Conservation (phyloP, 64 coral and sea anemone genomes). For the Anthopleura sola region DNA sequence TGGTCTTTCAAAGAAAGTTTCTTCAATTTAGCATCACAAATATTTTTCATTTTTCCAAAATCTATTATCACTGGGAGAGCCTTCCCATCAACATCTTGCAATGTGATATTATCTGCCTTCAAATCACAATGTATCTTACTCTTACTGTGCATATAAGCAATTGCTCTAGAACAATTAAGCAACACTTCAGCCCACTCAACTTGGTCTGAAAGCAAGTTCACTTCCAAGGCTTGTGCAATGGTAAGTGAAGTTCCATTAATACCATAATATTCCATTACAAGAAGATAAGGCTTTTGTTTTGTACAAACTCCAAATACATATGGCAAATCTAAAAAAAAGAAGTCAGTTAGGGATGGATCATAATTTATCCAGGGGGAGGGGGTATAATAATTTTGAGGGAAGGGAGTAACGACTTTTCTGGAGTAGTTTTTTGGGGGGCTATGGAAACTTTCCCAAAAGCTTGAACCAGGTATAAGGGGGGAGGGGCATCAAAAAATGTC, state of each 20-base stretch:
- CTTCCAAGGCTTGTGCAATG: not conserved
- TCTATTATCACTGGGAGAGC: not conserved
- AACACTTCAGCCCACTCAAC: constrained; percentile 4
- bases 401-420: too few species aligned
- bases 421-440: too few species aligned
- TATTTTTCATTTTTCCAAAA: constrained; percentile 27
- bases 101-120: constrained; percentile 25
- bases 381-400: too few species aligned
- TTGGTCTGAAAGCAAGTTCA: not conserved
- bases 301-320: constrained; percentile 28
- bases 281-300: constrained; percentile 3
- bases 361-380: too few species aligned
- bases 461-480: too few species aligned
- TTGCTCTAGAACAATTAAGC: constrained; percentile 17
- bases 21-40: not conserved
- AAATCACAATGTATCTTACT: constrained; percentile 31
- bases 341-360: too few species aligned
- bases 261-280: constrained; percentile 28
- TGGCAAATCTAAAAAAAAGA: too few species aligned
- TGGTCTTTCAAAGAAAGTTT: not conserved
- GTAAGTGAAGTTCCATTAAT: constrained; percentile 16
- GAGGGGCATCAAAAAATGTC: too few species aligned
- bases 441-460: too few species aligned
- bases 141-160: constrained; percentile 7
- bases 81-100: not conserved